phyloP scores from a whole-genome alignment of 2,113 vertebrate genomes.

The Dissostichus mawsoni region DNA sequence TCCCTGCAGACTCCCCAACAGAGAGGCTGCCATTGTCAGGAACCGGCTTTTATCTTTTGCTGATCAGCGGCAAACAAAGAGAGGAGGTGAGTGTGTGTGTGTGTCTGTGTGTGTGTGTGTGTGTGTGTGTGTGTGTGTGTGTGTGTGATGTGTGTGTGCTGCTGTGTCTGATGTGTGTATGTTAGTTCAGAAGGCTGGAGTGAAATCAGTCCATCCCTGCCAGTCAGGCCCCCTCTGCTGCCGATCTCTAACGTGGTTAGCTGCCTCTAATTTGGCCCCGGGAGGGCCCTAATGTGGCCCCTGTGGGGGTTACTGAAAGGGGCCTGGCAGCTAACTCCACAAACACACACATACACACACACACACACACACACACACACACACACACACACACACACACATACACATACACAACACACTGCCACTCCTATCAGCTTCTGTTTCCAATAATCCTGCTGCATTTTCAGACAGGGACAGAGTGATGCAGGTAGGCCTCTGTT shows the following conservation, averaged over 20 bases:
- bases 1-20: slow-evolving; percentile 64
- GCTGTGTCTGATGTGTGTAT: background rate
- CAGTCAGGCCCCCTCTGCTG: slow-evolving; percentile 61
- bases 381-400: slow-evolving; percentile 12
- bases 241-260: slow-evolving; percentile 75
- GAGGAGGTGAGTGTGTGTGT: slow-evolving; percentile 37
- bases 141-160: background rate
- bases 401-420: slow-evolving; percentile 16
- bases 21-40: slow-evolving; percentile 69
- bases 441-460: slow-evolving; percentile 54
- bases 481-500: slow-evolving; percentile 48
- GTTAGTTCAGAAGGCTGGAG: slow-evolving; percentile 18
- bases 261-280: slow-evolving; percentile 73
- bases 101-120: slow-evolving; percentile 28
- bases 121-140: slow-evolving; percentile 35
- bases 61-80: slow-evolving; percentile 75
- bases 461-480: slow-evolving; percentile 19
- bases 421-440: slow-evolving; percentile 49
- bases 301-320: slow-evolving; percentile 54
- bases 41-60: slow-evolving; percentile 77
- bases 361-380: slow-evolving; percentile 16
- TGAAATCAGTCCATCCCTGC: slow-evolving; percentile 61
- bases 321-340: slow-evolving; percentile 49
- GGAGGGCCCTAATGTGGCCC: slow-evolving; percentile 69
- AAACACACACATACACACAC: slow-evolving; percentile 18